Percentiles rank a stretch among this genome's conserved stretches.
These are phyloP conservation scores for Onychomys leucogaster DNA, from an alignment of 2,797 vertebrate species.

Conservation along the genomic window DNA sequence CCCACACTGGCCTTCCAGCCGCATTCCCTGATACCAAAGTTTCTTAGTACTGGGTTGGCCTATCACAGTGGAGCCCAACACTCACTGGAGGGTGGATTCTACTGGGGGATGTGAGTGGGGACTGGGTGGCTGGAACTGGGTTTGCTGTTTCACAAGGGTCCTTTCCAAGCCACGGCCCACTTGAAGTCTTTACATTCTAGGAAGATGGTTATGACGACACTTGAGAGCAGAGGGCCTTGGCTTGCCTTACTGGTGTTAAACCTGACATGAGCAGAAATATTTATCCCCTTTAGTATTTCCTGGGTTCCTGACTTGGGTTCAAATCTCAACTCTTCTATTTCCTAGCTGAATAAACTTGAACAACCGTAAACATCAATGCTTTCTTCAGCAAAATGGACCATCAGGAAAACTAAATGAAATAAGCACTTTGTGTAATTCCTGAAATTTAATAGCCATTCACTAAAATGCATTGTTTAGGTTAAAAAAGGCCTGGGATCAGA, in stretches of 20 bases:
- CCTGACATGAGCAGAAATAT: no score
- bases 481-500: not conserved
- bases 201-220: not conserved
- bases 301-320: not conserved
- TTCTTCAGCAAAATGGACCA: not conserved
- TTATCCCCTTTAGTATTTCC: no score
- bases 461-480: not conserved
- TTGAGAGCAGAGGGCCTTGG: not conserved
- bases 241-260: no score
- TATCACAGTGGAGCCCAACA: not conserved
- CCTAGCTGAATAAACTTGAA: not conserved
- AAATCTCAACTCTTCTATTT: not conserved
- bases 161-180: not conserved
- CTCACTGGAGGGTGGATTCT: rapidly evolving
- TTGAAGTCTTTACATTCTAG: not conserved
- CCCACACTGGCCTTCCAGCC: not conserved
- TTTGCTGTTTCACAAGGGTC: not conserved
- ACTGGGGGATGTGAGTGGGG: rapidly evolving
- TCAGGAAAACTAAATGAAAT: not conserved
- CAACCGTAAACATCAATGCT: not conserved
- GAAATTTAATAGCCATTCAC: not conserved
- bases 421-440: not conserved
- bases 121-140: not conserved
- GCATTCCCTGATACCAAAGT: not conserved
- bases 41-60: no score